Percentiles rank a stretch among this genome's conserved stretches.
phyloP scores from a whole-genome alignment of 1,140 invertebrate genomes.

The Dreissena rostriformis region DNA sequence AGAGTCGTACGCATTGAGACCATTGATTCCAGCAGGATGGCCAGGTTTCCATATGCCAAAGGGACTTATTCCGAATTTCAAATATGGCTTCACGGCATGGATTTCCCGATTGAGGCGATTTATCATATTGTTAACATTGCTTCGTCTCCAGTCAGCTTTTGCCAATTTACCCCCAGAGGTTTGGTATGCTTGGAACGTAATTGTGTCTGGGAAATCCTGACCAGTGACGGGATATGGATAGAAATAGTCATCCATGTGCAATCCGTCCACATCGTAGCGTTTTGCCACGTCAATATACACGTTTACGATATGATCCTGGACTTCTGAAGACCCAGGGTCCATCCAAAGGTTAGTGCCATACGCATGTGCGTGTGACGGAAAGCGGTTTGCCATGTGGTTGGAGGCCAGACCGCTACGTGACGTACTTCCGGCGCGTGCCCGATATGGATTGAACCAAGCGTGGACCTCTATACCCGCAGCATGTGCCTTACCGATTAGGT shows the following conservation, averaged over 20 bases:
- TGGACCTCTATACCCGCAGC: constrained; percentile 75
- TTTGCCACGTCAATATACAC: constrained; percentile 74
- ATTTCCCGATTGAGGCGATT: constrained; percentile 63
- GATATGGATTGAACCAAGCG: constrained; percentile 79
- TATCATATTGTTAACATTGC: constrained; percentile 74
- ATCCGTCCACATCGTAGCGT: constrained; percentile 77
- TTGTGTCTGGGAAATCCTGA: constrained; percentile 70
- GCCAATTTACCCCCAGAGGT: constrained; percentile 67
- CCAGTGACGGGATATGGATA: constrained; percentile 77
- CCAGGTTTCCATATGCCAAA: constrained; percentile 78
- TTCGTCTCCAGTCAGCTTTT: constrained; percentile 72
- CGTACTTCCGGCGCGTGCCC: constrained; percentile 62
- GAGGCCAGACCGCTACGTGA: constrained; percentile 63
- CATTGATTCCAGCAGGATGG: constrained; percentile 68
- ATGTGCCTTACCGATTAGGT: constrained; percentile 69
- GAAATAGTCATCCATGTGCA: constrained; percentile 80
- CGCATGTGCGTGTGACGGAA: constrained; percentile 68
- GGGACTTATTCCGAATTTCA: constrained; percentile 77
- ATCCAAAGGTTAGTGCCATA: constrained; percentile 75
- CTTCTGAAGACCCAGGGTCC: constrained; percentile 73
- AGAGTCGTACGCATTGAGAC: constrained; percentile 69
- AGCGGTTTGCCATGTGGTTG: constrained; percentile 73
- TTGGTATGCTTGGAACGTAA: constrained; percentile 70
- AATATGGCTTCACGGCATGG: constrained; percentile 64
- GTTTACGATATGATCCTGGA: constrained; percentile 62